phyloP scores from a whole-genome alignment of 2,797 vertebrate genomes.

The Hirundo rustica region DNA sequence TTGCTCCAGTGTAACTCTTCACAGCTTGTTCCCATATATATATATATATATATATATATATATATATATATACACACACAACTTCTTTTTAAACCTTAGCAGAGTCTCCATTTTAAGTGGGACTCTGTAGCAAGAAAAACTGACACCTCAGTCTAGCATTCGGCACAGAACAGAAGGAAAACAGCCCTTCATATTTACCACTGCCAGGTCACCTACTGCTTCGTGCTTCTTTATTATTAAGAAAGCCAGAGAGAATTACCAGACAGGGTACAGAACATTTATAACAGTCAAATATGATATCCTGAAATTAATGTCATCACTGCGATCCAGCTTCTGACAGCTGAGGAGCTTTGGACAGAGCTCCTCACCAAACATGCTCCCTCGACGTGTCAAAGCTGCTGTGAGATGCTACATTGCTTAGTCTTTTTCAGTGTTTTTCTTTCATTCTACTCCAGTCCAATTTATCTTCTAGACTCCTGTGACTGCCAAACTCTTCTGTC shows the following conservation, averaged over 20 bases:
- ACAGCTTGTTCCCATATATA: not conserved
- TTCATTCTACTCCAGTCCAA: not conserved
- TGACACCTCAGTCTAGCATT: not conserved
- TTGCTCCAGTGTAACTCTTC: not conserved
- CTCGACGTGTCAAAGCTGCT: not conserved
- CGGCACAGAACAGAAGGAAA: not conserved
- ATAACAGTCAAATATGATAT: not conserved
- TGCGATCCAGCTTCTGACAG: not conserved
- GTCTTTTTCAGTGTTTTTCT: not conserved
- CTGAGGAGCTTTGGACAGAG: not conserved
- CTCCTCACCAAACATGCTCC: not conserved
- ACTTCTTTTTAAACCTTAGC: not conserved
- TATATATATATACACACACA: not conserved
- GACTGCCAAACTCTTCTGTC: not conserved
- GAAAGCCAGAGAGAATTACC: not conserved
- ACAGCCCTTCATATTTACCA: not conserved
- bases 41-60: too few species aligned
- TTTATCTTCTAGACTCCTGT: rapidly evolving
- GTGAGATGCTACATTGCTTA: not conserved
- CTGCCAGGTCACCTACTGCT: not conserved
- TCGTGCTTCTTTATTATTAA: not conserved
- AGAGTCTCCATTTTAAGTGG: not conserved
- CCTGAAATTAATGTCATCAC: not conserved
- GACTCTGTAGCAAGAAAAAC: not conserved
- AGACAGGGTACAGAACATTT: not conserved